Evolutionary conservation across 2,797 vertebrate genomes (phyloP).

Genomic region (Nasua narica): DNA sequence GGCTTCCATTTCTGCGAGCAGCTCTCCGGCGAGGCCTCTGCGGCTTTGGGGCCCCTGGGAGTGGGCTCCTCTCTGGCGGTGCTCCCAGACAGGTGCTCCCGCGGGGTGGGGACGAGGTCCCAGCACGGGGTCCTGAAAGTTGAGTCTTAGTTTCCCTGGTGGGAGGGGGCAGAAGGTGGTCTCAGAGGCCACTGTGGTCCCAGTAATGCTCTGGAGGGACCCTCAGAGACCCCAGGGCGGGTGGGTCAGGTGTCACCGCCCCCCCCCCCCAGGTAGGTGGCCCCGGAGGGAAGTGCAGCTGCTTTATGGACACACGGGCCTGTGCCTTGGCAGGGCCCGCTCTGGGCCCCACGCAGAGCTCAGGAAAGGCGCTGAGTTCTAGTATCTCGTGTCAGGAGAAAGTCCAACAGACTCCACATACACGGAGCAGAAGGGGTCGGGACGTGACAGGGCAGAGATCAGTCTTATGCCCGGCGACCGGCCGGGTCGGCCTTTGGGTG

Average conservation of each 20-base stretch:
- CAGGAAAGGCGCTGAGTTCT: not conserved
- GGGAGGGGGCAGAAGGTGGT: not conserved
- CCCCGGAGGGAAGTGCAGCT: not conserved
- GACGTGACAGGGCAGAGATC: no score
- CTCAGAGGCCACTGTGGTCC: not conserved
- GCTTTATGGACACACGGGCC: rapidly evolving
- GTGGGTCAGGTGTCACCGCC: not conserved
- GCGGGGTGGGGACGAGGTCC: rapidly evolving
- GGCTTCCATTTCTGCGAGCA: not conserved
- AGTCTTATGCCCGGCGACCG: rapidly evolving
- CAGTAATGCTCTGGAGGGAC: rapidly evolving
- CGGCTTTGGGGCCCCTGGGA: not conserved
- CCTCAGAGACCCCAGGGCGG: rapidly evolving
- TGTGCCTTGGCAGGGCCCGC: rapidly evolving
- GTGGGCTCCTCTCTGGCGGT: not conserved
- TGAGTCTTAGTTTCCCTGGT: rapidly evolving
- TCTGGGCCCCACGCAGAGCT: not conserved
- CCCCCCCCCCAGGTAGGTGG: not conserved
- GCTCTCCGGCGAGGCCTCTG: not conserved
- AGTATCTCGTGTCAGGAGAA: not conserved
- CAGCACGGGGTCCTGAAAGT: not conserved
- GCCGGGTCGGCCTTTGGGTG: rapidly evolving
- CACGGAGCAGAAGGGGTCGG: not conserved
- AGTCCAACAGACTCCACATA: rapidly evolving
- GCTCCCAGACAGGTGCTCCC: not conserved